Evolutionary conservation across 2,797 vertebrate species (phyloP), one percentile per base, ranked within the genome.

Genomic region (Eutrigla gurnardus): DNA sequence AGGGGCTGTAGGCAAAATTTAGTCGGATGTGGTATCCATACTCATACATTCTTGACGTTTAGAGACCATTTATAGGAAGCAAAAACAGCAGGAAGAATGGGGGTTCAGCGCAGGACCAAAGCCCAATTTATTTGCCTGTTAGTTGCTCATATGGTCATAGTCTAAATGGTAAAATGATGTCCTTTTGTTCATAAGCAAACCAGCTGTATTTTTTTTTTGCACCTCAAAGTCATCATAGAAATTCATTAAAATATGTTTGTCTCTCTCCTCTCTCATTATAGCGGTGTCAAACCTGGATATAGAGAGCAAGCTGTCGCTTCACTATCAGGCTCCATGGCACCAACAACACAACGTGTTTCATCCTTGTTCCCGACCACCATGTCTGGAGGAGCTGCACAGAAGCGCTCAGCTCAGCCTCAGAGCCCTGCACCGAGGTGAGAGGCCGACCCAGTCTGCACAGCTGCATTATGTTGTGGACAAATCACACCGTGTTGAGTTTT

Each of bases 211-310:
- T 47, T 37, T 2, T 7, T 25, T 61, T 33, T 2, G 33, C 14
- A 39, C 14, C 4, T 0, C 3, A 33, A 1, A 58, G 4, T 62
- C 14, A 63, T 6, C 17, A 47, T 9, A 73, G 25, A 39, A 5
- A 71, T 62, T 46, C 5, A 10, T 6, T 68, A 49, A 61, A 65
- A 80, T 10, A 53, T 45, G 15, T 77, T 1, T 50, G 1, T 83
- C 8, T 76, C 7, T 86, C 32, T 82, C 62, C 3, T 66, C 17
- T 86, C 49, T 77, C 53, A 33, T 73, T 13, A 58, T 89, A 99
- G 98, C 98, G 3, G 97, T 99, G 86, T 99, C 98, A 57, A 98
- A 98, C 93, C 93, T 99, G 93, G 98, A 99, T 53, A 88, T 94
- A 37, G 98, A 99, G 91, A 98, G 97, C 88, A 99, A 99, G 93